Evolutionary conservation across 2,797 vertebrate genomes (phyloP), one percentile per base, ranked within the genome.

Genomic region (Danio aesculapii): DNA sequence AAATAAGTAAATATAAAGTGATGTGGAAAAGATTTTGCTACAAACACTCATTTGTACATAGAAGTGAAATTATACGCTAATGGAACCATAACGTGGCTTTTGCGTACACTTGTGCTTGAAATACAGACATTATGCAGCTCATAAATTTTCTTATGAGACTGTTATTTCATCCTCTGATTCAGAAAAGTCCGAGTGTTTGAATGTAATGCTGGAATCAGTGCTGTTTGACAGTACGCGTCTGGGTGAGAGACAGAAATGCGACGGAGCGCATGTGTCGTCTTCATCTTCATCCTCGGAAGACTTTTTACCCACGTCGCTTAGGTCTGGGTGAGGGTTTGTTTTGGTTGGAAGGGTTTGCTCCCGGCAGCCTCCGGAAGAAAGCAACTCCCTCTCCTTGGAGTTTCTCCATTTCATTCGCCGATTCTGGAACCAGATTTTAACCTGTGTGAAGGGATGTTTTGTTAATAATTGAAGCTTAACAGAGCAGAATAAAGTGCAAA

Each of bases 351-450:
- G 92, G 8, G 98, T 99, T 90, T 99, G 98, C 66, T 99, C 97
- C 1, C 98, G 93, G 90, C 97, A 98, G 72, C 98, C 98, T 0
- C 98, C 98, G 0, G 97, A 96, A 0, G 97, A 98, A 68, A 99
- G 92, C n/a, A 99, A 95, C 88, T 99, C 98, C 12, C 98, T 90
- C 19, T 99, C 98, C 83, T 99, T 99, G 13, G 97, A 99, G 91
- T 99, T 99, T 68, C 97, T 94, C 97, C 98, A 99, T 83, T 99
- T 99, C 98, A 99, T 99, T 74, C 98, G 93, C 43, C 98, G 91
- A 88, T 99, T 99, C 88, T 99, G 97, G 90, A 99, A 99, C 98
- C 98, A 99, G 88, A 99, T 99, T 90, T 99, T 99, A 78, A 99
- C 98, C 98, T 99, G 83, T 70, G 52, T 55, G 4, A 71, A 69